A percentile compares a stretch with the other conserved stretches of the same genome.
These are phyloP conservation scores for Falco punctatus DNA, from an alignment of 2,113 vertebrate species.

Conservation along the genomic window DNA sequence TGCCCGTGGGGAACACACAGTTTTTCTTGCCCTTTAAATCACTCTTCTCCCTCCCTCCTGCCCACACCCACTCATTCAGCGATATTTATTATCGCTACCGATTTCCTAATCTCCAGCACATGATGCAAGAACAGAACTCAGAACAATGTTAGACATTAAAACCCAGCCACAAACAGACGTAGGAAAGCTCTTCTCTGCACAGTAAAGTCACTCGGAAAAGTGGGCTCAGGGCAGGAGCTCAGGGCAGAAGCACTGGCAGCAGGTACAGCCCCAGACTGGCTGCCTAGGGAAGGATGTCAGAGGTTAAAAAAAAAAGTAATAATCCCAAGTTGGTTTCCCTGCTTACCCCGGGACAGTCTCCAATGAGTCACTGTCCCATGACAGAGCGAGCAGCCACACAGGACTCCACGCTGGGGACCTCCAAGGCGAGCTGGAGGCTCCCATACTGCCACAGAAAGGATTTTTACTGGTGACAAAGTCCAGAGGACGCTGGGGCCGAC, in stretches of 20 bases:
- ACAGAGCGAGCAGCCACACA: not conserved
- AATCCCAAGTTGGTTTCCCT: not conserved
- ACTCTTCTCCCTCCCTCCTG: not conserved
- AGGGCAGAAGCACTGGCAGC: not conserved
- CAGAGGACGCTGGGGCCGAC: not conserved
- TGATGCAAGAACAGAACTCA: not conserved
- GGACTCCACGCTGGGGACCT: not conserved
- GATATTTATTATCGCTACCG: not conserved
- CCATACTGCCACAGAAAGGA: not conserved
- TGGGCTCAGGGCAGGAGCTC: not conserved
- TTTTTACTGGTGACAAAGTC: not conserved
- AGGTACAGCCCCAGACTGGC: not conserved
- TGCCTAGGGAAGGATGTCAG: not conserved
- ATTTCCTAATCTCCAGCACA: constrained; percentile 28
- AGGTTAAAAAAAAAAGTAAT: not conserved
- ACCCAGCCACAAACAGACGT: not conserved
- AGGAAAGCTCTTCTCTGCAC: not conserved
- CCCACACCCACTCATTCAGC: not conserved
- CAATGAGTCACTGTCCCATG: not conserved
- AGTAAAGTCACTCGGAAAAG: rapidly evolving
- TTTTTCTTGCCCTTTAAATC: not conserved
- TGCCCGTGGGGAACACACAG: not conserved
- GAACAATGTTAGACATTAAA: not conserved
- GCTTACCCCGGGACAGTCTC: rapidly evolving
- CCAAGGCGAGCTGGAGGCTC: not conserved